These are phyloP conservation scores for Rhadinocentrus ornatus DNA, from an alignment of 2,797 vertebrate species.

Conservation along the genomic window DNA sequence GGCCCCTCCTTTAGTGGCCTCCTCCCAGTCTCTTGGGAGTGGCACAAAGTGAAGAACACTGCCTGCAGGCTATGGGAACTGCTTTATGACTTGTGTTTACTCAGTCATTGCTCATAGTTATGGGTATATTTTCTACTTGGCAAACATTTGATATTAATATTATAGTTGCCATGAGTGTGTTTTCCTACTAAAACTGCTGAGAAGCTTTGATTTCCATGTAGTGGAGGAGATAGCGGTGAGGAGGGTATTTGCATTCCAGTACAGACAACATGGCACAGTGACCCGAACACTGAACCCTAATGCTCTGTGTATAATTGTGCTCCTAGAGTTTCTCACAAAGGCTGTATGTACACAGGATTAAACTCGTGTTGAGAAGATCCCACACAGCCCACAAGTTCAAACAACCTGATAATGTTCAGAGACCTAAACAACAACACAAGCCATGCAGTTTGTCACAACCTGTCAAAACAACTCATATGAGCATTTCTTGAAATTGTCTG, in stretches of 20 bases:
- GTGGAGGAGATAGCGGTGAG: constrained; percentile 4
- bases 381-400: not conserved
- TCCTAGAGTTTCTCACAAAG: constrained; percentile 17
- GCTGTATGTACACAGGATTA: not conserved
- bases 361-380: not conserved
- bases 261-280: constrained; percentile 17
- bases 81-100: constrained; percentile 61
- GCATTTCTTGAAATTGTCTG: not conserved
- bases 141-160: constrained; percentile 33
- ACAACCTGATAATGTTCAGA: not conserved
- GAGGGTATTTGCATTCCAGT: constrained; percentile 44
- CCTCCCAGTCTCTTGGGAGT: constrained; percentile 73
- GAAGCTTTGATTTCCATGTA: not conserved
- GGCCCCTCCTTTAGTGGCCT: constrained; percentile 61
- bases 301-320: constrained; percentile 20
- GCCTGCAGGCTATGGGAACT: constrained; percentile 68
- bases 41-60: constrained; percentile 60
- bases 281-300: constrained; percentile 35
- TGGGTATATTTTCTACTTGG: constrained; percentile 42
- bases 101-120: constrained; percentile 40
- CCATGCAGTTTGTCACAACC: no score
- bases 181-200: not conserved
- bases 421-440: not conserved
- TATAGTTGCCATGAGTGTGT: not conserved
- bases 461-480: not conserved